Conservation (phyloP, 1,140 invertebrate genomes). For the Bombus breviceps region DNA sequence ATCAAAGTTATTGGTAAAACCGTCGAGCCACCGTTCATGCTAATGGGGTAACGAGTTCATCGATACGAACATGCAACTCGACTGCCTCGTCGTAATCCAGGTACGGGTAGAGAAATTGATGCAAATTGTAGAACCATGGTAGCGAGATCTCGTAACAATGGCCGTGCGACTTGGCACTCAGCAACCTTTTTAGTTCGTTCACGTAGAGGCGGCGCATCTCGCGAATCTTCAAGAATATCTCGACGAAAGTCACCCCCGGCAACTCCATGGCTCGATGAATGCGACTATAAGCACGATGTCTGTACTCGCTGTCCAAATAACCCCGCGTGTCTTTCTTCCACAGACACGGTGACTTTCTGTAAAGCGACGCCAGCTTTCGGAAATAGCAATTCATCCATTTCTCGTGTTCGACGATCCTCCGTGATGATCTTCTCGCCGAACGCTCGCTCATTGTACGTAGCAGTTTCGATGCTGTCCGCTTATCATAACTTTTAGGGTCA, state of each 20-base stretch:
- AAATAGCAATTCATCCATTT: slow-evolving; percentile 61
- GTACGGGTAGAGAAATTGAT: slow-evolving; percentile 64
- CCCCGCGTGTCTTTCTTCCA: slow-evolving; percentile 63
- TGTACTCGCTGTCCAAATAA: slow-evolving; percentile 60
- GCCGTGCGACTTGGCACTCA: slow-evolving; percentile 30
- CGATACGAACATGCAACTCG: slow-evolving; percentile 57
- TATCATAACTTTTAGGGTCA: neutral
- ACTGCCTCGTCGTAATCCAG: slow-evolving; percentile 64
- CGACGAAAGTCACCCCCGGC: slow-evolving; percentile 43
- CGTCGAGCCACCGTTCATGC: neutral
- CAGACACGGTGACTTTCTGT: slow-evolving; percentile 57
- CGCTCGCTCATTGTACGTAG: slow-evolving; percentile 38
- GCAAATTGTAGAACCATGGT: slow-evolving; percentile 62
- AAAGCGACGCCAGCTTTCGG: slow-evolving; percentile 57
- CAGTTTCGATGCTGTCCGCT: neutral
- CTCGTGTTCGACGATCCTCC: neutral
- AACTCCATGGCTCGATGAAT: slow-evolving; percentile 54
- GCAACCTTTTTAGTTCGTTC: slow-evolving; percentile 56
- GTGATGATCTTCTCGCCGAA: neutral
- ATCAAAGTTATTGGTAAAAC: slow-evolving; percentile 8
- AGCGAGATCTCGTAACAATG: slow-evolving; percentile 34
- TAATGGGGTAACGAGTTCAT: slow-evolving; percentile 33
- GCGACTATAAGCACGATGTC: slow-evolving; percentile 57
- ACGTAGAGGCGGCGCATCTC: slow-evolving; percentile 63
- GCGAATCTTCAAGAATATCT: slow-evolving; percentile 67